These are phyloP conservation scores for Cheumatopsyche charites DNA, from an alignment of 1,140 invertebrate genomes.

Conservation along the genomic window DNA sequence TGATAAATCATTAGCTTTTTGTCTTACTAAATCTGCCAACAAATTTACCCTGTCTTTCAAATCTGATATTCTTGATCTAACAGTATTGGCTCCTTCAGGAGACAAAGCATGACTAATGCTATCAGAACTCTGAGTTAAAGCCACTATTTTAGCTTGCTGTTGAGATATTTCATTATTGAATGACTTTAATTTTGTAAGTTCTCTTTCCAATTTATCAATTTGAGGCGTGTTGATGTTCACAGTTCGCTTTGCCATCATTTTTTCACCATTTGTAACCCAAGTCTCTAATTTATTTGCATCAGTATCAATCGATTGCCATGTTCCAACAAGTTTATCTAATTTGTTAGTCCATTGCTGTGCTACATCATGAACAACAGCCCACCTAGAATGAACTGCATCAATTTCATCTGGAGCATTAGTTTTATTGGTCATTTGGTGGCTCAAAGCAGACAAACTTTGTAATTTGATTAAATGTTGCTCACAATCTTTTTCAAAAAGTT, in stretches of 20 bases:
- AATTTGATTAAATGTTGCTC: slow-evolving; percentile 75
- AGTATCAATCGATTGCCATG: slow-evolving; percentile 80
- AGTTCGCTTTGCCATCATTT: slow-evolving; percentile 62
- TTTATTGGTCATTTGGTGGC: slow-evolving; percentile 74
- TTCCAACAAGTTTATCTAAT: slow-evolving; percentile 76
- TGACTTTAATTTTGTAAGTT: slow-evolving; percentile 73
- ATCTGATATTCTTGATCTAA: slow-evolving; percentile 74
- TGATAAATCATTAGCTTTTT: slow-evolving; percentile 77
- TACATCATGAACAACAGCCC: slow-evolving; percentile 76
- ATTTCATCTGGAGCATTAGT: slow-evolving; percentile 79
- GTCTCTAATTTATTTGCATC: slow-evolving; percentile 73
- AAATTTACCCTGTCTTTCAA: slow-evolving; percentile 74
- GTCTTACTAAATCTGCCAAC: slow-evolving; percentile 74
- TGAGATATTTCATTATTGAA: slow-evolving; percentile 83
- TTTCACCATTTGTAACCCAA: slow-evolving; percentile 74
- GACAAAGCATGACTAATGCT: slow-evolving; percentile 76
- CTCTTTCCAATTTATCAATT: slow-evolving; percentile 73
- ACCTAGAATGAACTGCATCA: slow-evolving; percentile 79
- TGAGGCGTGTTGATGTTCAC: slow-evolving; percentile 70
- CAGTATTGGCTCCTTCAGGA: slow-evolving; percentile 72
- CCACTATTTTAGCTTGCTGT: slow-evolving; percentile 80
- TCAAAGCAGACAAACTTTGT: slow-evolving; percentile 73
- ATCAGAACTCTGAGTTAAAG: slow-evolving; percentile 79
- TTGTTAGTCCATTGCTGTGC: slow-evolving; percentile 75
- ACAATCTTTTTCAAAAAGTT: slow-evolving; percentile 75